Percentiles rank a stretch among this genome's conserved stretches.
Evolutionary conservation across 2,888 invertebrate genomes (phyloP).

Genomic region (Schizaphis graminum): DNA sequence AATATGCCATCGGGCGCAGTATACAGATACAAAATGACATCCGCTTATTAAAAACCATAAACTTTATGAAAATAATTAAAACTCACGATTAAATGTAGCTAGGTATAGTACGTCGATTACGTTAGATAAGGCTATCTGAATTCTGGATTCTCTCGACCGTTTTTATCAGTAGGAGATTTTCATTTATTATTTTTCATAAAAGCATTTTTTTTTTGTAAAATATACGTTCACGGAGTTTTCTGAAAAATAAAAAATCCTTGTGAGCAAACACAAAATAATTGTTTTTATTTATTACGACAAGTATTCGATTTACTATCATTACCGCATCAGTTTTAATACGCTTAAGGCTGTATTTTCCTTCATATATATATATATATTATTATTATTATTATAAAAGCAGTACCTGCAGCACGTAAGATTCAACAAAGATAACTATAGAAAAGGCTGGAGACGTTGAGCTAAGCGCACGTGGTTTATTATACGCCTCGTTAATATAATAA

Average conservation of each 20-base stretch:
- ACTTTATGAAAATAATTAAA: conserved; percentile 14
- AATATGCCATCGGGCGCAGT: neutral
- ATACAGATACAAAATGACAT: neutral
- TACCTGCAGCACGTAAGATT: neutral
- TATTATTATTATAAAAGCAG: neutral
- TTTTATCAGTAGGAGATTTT: neutral
- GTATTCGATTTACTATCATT: neutral
- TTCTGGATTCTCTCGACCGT: neutral
- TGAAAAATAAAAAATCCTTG: neutral
- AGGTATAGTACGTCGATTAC: neutral
- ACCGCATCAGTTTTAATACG: neutral
- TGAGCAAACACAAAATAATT: neutral
- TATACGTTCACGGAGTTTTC: neutral
- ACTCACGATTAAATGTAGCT: neutral
- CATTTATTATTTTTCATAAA: neutral
- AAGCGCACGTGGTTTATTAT: neutral
- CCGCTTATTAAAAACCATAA: neutral
- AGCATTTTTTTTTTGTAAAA: neutral
- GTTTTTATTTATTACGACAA: neutral
- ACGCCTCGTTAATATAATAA: conserved; percentile 21
- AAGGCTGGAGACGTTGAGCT: neutral
- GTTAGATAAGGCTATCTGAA: neutral
- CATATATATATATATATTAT: neutral
- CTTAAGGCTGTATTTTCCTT: neutral
- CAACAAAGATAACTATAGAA: neutral